Evolutionary conservation across 2,888 invertebrate genomes (phyloP).

Genomic region (Synanthedon vespiformis): DNA sequence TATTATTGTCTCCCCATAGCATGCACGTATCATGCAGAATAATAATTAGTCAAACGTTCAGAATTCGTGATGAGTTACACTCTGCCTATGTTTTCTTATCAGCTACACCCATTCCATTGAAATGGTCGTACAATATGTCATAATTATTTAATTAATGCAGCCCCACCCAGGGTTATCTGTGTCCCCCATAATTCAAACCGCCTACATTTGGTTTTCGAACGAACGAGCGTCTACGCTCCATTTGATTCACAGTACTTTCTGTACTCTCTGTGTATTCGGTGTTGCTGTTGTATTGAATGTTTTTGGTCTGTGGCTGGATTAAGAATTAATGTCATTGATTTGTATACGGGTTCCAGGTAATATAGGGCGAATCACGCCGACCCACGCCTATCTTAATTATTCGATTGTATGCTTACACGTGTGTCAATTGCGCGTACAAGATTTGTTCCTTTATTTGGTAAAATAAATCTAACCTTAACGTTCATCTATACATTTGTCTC

Average conservation of each 20-base stretch:
- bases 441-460: constrained; percentile 5
- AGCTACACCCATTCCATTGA: constrained; percentile 48
- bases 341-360: constrained; percentile 10
- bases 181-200: constrained; percentile 34
- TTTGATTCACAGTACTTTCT: not conserved
- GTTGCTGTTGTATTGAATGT: not conserved
- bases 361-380: constrained; percentile 20
- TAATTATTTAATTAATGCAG: constrained; percentile 68
- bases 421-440: constrained; percentile 22
- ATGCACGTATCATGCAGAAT: too few relatives aligned
- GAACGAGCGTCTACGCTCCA: not conserved
- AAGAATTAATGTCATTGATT: constrained; percentile 25
- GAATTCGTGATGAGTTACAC: constrained; percentile 37
- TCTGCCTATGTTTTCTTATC: constrained; percentile 39
- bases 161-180: constrained; percentile 47
- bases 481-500: too few relatives aligned
- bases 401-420: constrained; percentile 37
- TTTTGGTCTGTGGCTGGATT: constrained; percentile 17
- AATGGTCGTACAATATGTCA: constrained; percentile 63
- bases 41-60: constrained; percentile 5
- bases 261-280: not conserved
- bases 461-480: too few relatives aligned
- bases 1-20: too few relatives aligned
- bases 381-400: constrained; percentile 45
- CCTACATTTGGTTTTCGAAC: constrained; percentile 2